Evolutionary conservation across 2,888 invertebrate genomes (phyloP).

Genomic region (Druceiella hillmani): DNA sequence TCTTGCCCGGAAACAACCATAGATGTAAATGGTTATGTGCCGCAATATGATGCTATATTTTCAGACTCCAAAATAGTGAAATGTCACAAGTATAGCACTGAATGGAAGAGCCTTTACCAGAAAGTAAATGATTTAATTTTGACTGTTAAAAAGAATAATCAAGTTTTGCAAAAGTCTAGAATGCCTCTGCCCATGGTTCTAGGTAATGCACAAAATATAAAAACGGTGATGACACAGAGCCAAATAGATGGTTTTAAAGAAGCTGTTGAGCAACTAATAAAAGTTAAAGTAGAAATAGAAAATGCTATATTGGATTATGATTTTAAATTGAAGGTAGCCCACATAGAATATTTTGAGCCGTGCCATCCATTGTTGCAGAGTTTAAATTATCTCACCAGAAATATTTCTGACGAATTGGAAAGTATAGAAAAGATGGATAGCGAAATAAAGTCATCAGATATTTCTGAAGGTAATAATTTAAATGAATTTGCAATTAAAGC

Average conservation of each 20-base stretch:
- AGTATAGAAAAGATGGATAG: constrained; percentile 30
- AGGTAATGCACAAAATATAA: constrained; percentile 25
- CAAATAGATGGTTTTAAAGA: constrained; percentile 36
- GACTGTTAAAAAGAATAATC: constrained; percentile 37
- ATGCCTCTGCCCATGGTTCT: constrained; percentile 33
- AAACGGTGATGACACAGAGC: constrained; percentile 32
- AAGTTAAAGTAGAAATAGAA: constrained; percentile 30
- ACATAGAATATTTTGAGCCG: constrained; percentile 26
- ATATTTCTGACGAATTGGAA: constrained; percentile 30
- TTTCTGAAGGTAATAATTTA: constrained; percentile 22
- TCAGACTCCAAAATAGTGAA: constrained; percentile 36
- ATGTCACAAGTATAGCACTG: constrained; percentile 39
- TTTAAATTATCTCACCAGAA: constrained; percentile 30
- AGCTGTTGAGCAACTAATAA: constrained; percentile 32
- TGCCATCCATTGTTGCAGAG: constrained; percentile 37
- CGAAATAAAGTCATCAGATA: constrained; percentile 28
- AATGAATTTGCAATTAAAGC: constrained; percentile 26
- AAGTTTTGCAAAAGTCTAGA: constrained; percentile 33
- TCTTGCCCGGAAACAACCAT: constrained; percentile 38
- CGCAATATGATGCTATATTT: constrained; percentile 37
- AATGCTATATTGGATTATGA: constrained; percentile 33
- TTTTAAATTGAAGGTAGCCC: constrained; percentile 30
- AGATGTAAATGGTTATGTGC: constrained; percentile 28
- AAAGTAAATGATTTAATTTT: constrained; percentile 34
- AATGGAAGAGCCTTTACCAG: constrained; percentile 36